phyloP scores from a whole-genome alignment of 1,140 invertebrate species.

The Caerostris darwini region DNA sequence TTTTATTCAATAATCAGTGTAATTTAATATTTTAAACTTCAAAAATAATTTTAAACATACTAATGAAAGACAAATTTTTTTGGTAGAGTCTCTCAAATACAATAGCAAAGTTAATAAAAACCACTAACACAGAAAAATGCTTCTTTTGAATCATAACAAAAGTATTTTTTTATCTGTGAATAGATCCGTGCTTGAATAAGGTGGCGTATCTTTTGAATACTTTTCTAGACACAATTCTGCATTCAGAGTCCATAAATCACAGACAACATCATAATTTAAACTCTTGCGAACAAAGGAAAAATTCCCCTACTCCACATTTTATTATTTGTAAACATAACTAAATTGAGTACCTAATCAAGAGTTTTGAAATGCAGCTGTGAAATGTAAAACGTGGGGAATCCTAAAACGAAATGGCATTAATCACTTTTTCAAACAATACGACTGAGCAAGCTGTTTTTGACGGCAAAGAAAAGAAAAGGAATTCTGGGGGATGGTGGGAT shows the following conservation, averaged over 20 bases:
- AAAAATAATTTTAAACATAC: too few species aligned
- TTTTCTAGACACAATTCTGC: neutral
- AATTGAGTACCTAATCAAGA: too few species aligned
- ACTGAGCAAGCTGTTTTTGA: conserved; percentile 57
- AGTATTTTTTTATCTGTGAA: neutral
- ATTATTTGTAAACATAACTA: too few species aligned
- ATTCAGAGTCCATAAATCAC: neutral
- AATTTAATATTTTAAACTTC: too few species aligned
- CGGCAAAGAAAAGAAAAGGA: conserved; percentile 19
- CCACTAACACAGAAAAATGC: neutral
- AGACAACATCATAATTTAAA: conserved; percentile 34
- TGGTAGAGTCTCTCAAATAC: too few species aligned
- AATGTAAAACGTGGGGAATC: too few species aligned
- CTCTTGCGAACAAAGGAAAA: neutral
- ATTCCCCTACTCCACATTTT: neutral
- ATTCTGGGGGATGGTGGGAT: neutral
- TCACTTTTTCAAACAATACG: conserved; percentile 65
- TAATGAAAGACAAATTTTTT: too few species aligned
- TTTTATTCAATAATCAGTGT: too few species aligned
- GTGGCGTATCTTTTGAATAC: conserved; percentile 11
- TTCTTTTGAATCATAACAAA: neutral
- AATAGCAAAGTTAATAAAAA: neutral
- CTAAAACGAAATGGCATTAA: conserved; percentile 61
- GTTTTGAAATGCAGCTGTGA: too few species aligned
- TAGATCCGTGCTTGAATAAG: conserved; percentile 1